A percentile compares a stretch with the other conserved stretches of the same genome.
Conservation (phyloP, 2,113 vertebrate species). For the Arvicanthis niloticus region DNA sequence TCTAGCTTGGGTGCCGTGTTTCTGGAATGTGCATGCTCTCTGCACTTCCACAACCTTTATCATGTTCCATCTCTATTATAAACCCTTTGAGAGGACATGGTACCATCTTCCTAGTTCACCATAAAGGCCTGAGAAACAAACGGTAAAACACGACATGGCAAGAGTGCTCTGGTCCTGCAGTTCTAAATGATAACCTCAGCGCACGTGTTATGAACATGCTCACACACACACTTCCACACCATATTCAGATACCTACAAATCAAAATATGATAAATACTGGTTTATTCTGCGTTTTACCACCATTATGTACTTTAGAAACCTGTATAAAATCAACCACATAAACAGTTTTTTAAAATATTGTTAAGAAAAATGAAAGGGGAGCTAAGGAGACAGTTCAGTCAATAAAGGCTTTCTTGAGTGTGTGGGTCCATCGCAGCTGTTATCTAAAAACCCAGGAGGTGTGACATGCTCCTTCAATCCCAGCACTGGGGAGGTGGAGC, state of each 20-base stretch:
- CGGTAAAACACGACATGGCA: not conserved
- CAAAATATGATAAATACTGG: not conserved
- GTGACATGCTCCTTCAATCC: not conserved
- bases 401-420: not conserved
- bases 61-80: not conserved
- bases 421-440: not conserved
- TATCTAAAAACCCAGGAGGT: not conserved
- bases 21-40: not conserved
- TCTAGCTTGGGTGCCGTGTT: not conserved
- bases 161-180: too few species aligned
- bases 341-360: conserved; percentile 14
- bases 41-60: not conserved
- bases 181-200: not conserved
- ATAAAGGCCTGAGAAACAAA: not conserved
- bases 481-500: not conserved
- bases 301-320: not conserved
- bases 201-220: not conserved
- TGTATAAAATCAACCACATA: not conserved
- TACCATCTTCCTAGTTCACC: not conserved
- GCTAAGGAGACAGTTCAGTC: not conserved
- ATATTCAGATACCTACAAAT: not conserved
- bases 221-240: not conserved
- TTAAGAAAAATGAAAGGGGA: conserved; percentile 25
- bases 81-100: not conserved
- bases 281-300: not conserved